These are phyloP conservation scores for Macrotis lagotis DNA, from an alignment of 2,113 vertebrate species.

Conservation along the genomic window DNA sequence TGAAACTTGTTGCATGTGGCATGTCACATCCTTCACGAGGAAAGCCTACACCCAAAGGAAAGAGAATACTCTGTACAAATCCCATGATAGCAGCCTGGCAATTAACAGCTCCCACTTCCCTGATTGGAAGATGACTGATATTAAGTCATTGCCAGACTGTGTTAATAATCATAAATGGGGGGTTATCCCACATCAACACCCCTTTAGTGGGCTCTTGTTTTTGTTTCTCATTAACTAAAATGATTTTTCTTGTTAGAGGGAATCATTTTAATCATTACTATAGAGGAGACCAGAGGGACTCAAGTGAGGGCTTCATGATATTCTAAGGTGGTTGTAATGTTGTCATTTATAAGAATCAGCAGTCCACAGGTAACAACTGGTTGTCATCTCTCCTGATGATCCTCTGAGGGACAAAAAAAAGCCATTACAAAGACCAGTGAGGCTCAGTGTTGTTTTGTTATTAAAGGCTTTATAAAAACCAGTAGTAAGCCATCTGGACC, in stretches of 20 bases:
- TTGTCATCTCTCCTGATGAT: constrained; percentile 59
- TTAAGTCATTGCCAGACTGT: constrained; percentile 49
- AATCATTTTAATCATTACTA: constrained; percentile 22
- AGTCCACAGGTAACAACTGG: constrained; percentile 55
- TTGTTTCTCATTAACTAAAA: constrained; percentile 42
- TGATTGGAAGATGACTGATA: constrained; percentile 48
- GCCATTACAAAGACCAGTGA: constrained; percentile 66
- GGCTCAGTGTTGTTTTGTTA: constrained; percentile 79
- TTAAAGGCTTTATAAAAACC: constrained; percentile 79
- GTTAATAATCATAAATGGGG: constrained; percentile 55
- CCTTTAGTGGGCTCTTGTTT: constrained; percentile 45
- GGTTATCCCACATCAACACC: constrained; percentile 17
- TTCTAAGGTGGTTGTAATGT: constrained; percentile 40
- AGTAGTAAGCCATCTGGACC: constrained; percentile 80
- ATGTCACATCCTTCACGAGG: constrained; percentile 45
- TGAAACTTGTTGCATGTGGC: constrained; percentile 35
- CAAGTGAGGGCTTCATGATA: constrained; percentile 36
- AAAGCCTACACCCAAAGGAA: constrained; percentile 53
- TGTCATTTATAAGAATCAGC: constrained; percentile 35
- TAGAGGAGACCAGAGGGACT: constrained; percentile 18
- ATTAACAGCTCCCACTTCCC: constrained; percentile 62
- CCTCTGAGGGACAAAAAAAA: constrained; percentile 63
- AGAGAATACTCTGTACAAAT: constrained; percentile 50
- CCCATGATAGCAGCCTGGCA: constrained; percentile 45
- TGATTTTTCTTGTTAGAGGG: neutral